A percentile compares a stretch with the other conserved stretches of the same genome.
Evolutionary conservation across 2,797 vertebrate species (phyloP).

Genomic region (Coregonus ussuriensis): DNA sequence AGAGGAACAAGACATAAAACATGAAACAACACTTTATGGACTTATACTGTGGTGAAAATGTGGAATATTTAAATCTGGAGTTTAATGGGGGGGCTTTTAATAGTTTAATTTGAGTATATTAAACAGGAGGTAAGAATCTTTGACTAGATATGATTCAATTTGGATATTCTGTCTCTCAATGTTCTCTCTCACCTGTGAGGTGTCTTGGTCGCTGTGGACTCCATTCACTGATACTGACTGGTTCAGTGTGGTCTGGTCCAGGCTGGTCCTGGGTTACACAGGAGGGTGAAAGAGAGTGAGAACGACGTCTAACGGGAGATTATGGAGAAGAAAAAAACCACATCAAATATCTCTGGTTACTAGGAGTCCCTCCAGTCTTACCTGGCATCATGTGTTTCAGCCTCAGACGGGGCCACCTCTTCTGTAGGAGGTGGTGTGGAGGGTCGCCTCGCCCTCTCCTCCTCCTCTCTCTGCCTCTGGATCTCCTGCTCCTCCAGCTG

Average conservation of each 20-base stretch:
- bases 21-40: slow-evolving; percentile 4
- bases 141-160: not conserved
- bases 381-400: slow-evolving; percentile 75
- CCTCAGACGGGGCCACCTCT: slow-evolving; percentile 57
- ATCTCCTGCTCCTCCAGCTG: slow-evolving; percentile 87
- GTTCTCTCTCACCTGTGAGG: slow-evolving; percentile 80
- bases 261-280: slow-evolving; percentile 71
- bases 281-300: not conserved
- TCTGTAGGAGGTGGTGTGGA: slow-evolving; percentile 76
- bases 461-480: slow-evolving; percentile 79
- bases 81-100: too few species aligned
- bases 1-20: slow-evolving; percentile 26
- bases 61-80: too few species aligned
- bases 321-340: not conserved
- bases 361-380: slow-evolving; percentile 34
- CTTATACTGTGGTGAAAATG: not conserved
- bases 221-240: slow-evolving; percentile 85
- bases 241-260: slow-evolving; percentile 83
- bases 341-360: not conserved
- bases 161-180: not conserved
- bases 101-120: not conserved
- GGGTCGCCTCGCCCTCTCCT: slow-evolving; percentile 78
- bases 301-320: not conserved
- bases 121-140: not conserved
- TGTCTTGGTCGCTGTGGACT: slow-evolving; percentile 84